phyloP scores from a whole-genome alignment of 2,797 vertebrate species.

The Pseudomugil gertrudae region DNA sequence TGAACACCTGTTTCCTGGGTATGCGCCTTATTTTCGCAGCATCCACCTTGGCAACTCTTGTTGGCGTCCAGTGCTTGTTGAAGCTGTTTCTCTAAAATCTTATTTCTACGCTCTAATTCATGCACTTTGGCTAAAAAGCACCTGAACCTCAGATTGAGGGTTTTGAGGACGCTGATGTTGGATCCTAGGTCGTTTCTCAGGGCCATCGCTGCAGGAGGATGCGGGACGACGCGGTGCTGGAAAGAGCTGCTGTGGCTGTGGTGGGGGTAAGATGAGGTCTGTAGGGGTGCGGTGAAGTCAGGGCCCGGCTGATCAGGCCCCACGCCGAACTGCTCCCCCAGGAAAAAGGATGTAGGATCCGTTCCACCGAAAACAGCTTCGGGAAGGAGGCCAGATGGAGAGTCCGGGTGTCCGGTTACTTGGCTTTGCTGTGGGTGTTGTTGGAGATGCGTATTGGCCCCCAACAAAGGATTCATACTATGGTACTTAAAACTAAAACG shows the following conservation, averaged over 20 bases:
- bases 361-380: conserved; percentile 68
- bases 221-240: conserved; percentile 69
- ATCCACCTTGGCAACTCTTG: conserved; percentile 64
- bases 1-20: conserved; percentile 89
- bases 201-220: conserved; percentile 89
- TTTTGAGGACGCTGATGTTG: conserved; percentile 96
- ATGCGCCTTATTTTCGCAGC: conserved; percentile 70
- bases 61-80: conserved; percentile 90
- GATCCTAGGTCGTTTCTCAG: conserved; percentile 95
- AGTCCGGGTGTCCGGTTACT: conserved; percentile 77
- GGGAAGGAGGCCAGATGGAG: conserved; percentile 77
- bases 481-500: conserved; percentile 84
- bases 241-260: conserved; percentile 60
- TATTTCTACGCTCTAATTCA: conserved; percentile 93
- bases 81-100: conserved; percentile 94
- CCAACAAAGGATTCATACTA: conserved; percentile 94
- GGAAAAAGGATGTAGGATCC: conserved; percentile 67
- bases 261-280: conserved; percentile 55
- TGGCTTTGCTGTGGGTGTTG: conserved; percentile 79
- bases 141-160: conserved; percentile 93
- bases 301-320: conserved; percentile 66
- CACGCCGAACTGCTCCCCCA: conserved; percentile 64
- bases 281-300: conserved; percentile 65
- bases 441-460: conserved; percentile 85
- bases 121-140: conserved; percentile 98